Percentiles rank a stretch among this genome's conserved stretches.
phyloP scores from a whole-genome alignment of 1,140 invertebrate genomes.

The Drosophila bipectinata region DNA sequence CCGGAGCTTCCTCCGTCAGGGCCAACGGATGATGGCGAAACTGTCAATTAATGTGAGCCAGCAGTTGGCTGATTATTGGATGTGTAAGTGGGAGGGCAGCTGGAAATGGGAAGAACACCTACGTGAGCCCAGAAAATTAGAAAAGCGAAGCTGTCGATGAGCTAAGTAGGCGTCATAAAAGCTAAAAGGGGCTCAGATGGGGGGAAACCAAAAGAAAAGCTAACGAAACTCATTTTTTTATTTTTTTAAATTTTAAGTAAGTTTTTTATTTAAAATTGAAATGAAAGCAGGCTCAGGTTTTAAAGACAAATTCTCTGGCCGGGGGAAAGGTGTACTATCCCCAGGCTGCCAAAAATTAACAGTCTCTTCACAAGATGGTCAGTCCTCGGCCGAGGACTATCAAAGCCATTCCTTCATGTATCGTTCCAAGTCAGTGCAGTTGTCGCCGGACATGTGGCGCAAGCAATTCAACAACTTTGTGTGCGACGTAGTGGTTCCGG shows the following conservation, averaged over 20 bases:
- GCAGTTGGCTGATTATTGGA: slow-evolving; percentile 40
- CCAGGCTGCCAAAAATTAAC: neutral
- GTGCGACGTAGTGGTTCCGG: neutral
- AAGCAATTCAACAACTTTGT: neutral
- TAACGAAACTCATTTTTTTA: too few relatives aligned
- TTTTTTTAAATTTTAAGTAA: too few relatives aligned
- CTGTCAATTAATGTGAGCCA: slow-evolving; percentile 57
- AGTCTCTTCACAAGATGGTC: neutral
- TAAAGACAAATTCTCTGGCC: neutral
- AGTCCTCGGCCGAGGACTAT: neutral
- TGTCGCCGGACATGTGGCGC: neutral
- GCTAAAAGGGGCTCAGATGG: neutral
- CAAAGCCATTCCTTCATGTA: neutral
- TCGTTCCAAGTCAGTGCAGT: neutral
- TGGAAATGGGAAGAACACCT: neutral
- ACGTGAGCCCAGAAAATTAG: slow-evolving; percentile 3
- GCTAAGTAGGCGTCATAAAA: slow-evolving; percentile 14
- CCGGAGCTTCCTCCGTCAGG: slow-evolving; percentile 7
- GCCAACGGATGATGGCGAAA: slow-evolving; percentile 38
- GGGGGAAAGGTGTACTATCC: neutral
- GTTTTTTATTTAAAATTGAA: neutral
- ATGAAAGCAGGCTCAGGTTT: neutral
- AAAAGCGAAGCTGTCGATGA: slow-evolving; percentile 11
- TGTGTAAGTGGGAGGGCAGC: neutral
- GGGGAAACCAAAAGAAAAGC: too few relatives aligned